phyloP scores from a whole-genome alignment of 92 coral and sea anemone genomes.

The Parazoanthus darwini region DNA sequence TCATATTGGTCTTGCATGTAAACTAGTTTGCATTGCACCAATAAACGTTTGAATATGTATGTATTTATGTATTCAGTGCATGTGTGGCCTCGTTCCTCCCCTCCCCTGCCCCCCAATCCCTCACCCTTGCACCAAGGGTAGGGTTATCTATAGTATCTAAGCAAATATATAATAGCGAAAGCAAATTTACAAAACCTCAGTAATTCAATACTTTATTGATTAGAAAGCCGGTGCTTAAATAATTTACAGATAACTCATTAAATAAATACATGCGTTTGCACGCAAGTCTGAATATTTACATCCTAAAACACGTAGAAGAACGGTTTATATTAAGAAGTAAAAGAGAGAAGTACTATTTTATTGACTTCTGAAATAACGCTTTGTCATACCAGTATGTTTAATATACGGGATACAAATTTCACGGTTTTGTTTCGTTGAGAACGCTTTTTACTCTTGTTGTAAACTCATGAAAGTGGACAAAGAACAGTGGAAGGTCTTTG shows the following conservation, averaged over 20 bases:
- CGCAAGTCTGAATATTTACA: not conserved
- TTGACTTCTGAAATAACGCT: not conserved
- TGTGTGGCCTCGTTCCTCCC: no score
- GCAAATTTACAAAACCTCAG: not conserved
- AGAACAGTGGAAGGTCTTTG: not conserved
- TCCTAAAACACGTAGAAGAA: not conserved
- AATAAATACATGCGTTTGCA: constrained; percentile 2
- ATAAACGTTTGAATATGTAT: no score
- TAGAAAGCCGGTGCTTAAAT: not conserved
- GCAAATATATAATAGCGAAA: no score
- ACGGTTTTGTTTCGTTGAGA: no score
- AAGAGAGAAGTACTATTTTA: not conserved
- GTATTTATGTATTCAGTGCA: no score
- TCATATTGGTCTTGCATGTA: no score
- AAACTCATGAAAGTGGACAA: not conserved
- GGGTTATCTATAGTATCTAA: no score
- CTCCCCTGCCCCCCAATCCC: no score
- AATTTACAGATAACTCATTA: not conserved
- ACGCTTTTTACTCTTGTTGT: no score
- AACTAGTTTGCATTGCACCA: no score
- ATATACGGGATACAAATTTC: not conserved
- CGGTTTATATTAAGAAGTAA: not conserved
- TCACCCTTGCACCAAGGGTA: no score
- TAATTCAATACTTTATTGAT: not conserved
- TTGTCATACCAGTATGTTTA: not conserved